These are phyloP conservation scores for Diaprepes abbreviatus DNA, from an alignment of 2,888 invertebrate species.

Conservation along the genomic window DNA sequence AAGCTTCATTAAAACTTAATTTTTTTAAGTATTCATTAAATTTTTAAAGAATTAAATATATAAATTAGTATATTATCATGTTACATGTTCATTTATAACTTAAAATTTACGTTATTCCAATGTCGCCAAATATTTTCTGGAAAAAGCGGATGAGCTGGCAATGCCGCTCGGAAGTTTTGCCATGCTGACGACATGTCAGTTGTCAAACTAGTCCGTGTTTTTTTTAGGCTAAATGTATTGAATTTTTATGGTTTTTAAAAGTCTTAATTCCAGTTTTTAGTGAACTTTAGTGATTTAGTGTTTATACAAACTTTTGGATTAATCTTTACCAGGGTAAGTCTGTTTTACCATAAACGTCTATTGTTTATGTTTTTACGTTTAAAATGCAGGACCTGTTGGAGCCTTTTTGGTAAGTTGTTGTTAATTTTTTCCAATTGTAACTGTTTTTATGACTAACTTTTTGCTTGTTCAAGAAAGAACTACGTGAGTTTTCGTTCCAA, in stretches of 20 bases:
- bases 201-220: slow-evolving; percentile 16
- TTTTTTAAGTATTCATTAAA: too few species aligned
- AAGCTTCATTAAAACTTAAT: too few species aligned
- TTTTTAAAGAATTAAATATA: too few species aligned
- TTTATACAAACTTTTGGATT: slow-evolving; percentile 23
- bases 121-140: background rate
- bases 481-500: background rate
- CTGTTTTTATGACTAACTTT: background rate
- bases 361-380: background rate
- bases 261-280: background rate
- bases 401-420: slow-evolving; percentile 4
- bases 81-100: too few species aligned
- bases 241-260: slow-evolving; percentile 16
- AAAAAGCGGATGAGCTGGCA: background rate
- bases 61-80: too few species aligned
- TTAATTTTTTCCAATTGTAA: background rate
- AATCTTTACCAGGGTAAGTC: slow-evolving; percentile 32
- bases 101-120: too few species aligned
- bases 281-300: slow-evolving; percentile 20
- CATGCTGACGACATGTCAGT: slow-evolving; percentile 2
- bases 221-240: slow-evolving; percentile 23
- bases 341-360: background rate
- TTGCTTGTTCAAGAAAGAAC: background rate
- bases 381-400: slow-evolving; percentile 3
- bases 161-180: background rate